Conservation (phyloP, 2,797 vertebrate species). For the Limnodromus scolopaceus region DNA sequence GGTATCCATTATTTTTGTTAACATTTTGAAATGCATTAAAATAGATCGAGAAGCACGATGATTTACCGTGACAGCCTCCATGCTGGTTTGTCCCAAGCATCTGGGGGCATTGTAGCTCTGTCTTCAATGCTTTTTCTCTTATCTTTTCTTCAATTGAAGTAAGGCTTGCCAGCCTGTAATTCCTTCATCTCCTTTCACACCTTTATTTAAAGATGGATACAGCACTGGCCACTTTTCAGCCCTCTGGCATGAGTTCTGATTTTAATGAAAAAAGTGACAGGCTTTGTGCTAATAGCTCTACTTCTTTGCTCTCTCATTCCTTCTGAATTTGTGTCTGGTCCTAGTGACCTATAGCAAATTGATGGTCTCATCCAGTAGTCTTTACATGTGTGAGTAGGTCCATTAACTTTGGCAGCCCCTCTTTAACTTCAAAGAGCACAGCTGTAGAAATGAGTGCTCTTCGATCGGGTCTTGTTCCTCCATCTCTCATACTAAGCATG, state of each 20-base stretch:
- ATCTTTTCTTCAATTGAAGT: constrained; percentile 47
- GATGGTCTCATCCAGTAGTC: constrained; percentile 36
- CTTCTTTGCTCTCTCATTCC: constrained; percentile 33
- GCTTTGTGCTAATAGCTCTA: constrained; percentile 61
- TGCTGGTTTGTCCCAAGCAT: constrained; percentile 42
- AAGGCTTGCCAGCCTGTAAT: not conserved
- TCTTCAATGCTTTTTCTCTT: constrained; percentile 41
- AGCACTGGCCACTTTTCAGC: constrained; percentile 29
- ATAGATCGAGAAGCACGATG: not conserved
- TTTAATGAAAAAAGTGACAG: constrained; percentile 60
- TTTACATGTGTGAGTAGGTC: not conserved
- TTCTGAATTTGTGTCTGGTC: constrained; percentile 45
- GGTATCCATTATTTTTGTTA: constrained; percentile 7
- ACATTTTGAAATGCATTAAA: constrained; percentile 44
- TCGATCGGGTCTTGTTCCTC: not conserved
- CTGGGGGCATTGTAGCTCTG: constrained; percentile 7
- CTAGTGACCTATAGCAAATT: constrained; percentile 54
- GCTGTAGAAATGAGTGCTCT: not conserved
- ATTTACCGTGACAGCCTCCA: not conserved
- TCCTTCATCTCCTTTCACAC: constrained; percentile 35
- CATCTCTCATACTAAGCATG: not conserved
- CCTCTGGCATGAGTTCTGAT: constrained; percentile 36
- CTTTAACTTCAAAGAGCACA: constrained; percentile 1
- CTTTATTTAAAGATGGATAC: constrained; percentile 50
- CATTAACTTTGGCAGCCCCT: constrained; percentile 37